phyloP scores from a whole-genome alignment of 2,888 invertebrate species.

The Brachyptera risi region DNA sequence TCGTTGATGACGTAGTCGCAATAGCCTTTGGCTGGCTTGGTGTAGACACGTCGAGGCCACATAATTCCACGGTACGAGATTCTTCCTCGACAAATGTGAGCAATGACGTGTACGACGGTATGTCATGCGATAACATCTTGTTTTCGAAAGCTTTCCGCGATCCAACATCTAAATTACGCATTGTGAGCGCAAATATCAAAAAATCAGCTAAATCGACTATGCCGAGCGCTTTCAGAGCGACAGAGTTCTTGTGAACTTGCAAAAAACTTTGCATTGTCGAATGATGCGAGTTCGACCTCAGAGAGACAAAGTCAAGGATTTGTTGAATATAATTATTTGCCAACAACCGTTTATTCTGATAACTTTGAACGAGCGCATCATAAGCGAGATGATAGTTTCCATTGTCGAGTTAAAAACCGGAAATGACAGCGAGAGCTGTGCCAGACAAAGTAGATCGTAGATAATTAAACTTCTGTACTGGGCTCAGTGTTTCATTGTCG shows the following conservation, averaged over 20 bases:
- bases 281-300: background rate
- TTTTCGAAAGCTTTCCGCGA: background rate
- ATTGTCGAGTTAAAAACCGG: background rate
- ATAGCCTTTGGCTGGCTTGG: background rate
- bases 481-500: background rate
- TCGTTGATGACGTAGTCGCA: background rate
- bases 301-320: background rate
- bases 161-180: background rate
- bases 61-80: background rate
- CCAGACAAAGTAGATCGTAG: background rate
- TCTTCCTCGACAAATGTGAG: background rate
- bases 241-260: background rate
- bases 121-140: background rate
- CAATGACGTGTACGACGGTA: background rate
- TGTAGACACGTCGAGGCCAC: background rate
- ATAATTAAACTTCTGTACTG: background rate
- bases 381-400: background rate
- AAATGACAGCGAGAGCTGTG: background rate
- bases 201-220: background rate
- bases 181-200: background rate
- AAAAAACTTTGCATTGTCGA: background rate
- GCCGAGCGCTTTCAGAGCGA: background rate
- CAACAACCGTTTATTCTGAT: background rate
- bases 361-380: background rate
- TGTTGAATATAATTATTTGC: background rate